Percentiles rank a stretch among this genome's conserved stretches.
Conservation (phyloP, 2,113 vertebrate genomes). For the Oncorhynchus keta region DNA sequence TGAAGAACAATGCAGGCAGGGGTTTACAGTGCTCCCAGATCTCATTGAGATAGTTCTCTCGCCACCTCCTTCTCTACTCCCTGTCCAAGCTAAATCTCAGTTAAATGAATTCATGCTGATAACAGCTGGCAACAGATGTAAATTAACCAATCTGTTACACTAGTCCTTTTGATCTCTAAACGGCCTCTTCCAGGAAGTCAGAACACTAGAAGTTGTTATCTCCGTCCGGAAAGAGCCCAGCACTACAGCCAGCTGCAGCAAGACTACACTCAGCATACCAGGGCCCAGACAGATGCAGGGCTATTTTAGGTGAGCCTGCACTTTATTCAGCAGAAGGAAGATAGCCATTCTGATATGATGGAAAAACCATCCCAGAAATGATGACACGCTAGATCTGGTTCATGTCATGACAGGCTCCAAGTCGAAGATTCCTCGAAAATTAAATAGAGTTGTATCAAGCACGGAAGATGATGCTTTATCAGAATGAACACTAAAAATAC, state of each 20-base stretch:
- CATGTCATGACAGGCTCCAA: conserved; percentile 60
- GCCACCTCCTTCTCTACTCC: background rate
- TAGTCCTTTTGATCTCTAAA: background rate
- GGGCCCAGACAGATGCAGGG: conserved; percentile 4
- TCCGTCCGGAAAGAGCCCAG: conserved; percentile 30
- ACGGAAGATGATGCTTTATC: conserved; percentile 34
- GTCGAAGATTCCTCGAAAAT: background rate
- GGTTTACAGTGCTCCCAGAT: conserved; percentile 7
- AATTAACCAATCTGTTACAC: background rate
- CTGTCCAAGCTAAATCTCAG: conserved; percentile 6
- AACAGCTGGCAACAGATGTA: background rate
- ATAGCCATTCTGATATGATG: conserved; percentile 26
- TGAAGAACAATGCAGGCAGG: conserved; percentile 1
- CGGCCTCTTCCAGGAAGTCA: background rate
- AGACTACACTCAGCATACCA: conserved; percentile 34
- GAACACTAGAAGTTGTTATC: conserved; percentile 11
- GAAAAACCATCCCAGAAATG: conserved; percentile 59
- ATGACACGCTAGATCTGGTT: conserved; percentile 62
- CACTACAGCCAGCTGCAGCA: conserved; percentile 33
- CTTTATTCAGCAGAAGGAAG: conserved; percentile 49
- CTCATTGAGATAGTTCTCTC: conserved; percentile 13
- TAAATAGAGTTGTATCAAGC: conserved; percentile 32
- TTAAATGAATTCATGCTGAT: conserved; percentile 17
- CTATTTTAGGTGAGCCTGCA: conserved; percentile 43
- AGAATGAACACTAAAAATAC: conserved; percentile 32